Evolutionary conservation across 2,113 vertebrate species (phyloP), one percentile per base, ranked within the genome.

Genomic region (Gopherus evgoodei): DNA sequence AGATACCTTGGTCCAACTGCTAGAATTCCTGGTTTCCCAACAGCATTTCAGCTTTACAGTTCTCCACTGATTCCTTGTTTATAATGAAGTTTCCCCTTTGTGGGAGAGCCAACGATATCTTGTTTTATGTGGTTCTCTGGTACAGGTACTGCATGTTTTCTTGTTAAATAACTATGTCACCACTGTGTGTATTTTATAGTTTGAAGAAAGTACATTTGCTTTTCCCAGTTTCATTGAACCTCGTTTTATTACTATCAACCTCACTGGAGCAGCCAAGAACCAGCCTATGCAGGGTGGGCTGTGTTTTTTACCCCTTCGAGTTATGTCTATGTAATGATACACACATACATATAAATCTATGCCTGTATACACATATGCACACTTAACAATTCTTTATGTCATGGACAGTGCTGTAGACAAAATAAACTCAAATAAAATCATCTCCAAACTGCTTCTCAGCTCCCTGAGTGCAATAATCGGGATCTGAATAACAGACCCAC

Each of bases 231-330:
- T 83, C n/a, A 27, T 52, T 80, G 88, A 82, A 57, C 27, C 56
- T 49, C 62, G 38, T 10, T 42, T 80, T 81, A 44, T 69, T 81
- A 24, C 29, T 25, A 29, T 1, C 1, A 6, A 8, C 54, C 85
- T 35, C 22, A 4, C 21, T 35, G 4, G 44, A 88, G 53, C 0
- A 0, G 14, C 81, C 54, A 49, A 62, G 69, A 16, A 91, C 84
- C 35, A 72, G 29, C 69, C 91, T 88, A 50, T 84, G 29, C 10
- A 4, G 13, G 27, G 35, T 2, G 79, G 59, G 27, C 69, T 75
- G 83, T 5, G 84, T 69, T 29, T 56, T 75, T 90, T 80, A 54
- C 27, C 21, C 56, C 21, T 75, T 65, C 12, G 80, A 56, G 52
- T n/a, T 49, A 54, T 65, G 82, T 76, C 52, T 1, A 0, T 35